Conservation (phyloP, 2,797 vertebrate genomes). For the Sebastiscus albofasciatus region DNA sequence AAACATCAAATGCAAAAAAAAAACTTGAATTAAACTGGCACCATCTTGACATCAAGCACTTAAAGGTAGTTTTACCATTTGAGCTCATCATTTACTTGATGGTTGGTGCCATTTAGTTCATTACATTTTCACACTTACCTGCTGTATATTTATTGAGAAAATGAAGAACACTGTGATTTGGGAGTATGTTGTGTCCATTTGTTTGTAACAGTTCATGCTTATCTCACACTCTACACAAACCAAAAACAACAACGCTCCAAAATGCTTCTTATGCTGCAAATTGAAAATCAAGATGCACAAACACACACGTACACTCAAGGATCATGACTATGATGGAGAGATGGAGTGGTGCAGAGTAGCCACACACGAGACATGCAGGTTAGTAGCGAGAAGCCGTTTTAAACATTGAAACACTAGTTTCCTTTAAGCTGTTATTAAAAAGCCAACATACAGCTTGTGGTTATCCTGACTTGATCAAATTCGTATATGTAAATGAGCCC, state of each 20-base stretch:
- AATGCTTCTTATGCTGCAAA: slow-evolving; percentile 17
- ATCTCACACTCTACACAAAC: not conserved
- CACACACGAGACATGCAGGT: slow-evolving; percentile 78
- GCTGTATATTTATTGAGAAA: not conserved
- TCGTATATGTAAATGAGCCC: not conserved
- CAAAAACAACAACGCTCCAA: not conserved
- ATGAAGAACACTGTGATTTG: not conserved
- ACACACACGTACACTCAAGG: not conserved
- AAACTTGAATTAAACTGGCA: slow-evolving; percentile 44
- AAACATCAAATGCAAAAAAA: slow-evolving; percentile 18
- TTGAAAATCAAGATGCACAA: slow-evolving; percentile 23
- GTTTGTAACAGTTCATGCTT: not conserved
- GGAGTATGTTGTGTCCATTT: not conserved
- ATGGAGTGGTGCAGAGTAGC: slow-evolving; percentile 38
- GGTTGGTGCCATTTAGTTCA: slow-evolving; percentile 32
- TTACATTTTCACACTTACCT: slow-evolving; percentile 49
- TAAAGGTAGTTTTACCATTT: not conserved
- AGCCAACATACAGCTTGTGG: slow-evolving; percentile 77
- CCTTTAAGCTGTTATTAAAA: slow-evolving; percentile 53
- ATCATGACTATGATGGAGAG: slow-evolving; percentile 6
- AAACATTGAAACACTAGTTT: slow-evolving; percentile 41
- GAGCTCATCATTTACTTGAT: not conserved
- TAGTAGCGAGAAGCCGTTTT: slow-evolving; percentile 74
- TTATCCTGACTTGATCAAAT: slow-evolving; percentile 10
- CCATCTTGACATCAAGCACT: not conserved